These are phyloP conservation scores for Aphodius granarius DNA, from an alignment of 2,888 invertebrate species.

Conservation along the genomic window DNA sequence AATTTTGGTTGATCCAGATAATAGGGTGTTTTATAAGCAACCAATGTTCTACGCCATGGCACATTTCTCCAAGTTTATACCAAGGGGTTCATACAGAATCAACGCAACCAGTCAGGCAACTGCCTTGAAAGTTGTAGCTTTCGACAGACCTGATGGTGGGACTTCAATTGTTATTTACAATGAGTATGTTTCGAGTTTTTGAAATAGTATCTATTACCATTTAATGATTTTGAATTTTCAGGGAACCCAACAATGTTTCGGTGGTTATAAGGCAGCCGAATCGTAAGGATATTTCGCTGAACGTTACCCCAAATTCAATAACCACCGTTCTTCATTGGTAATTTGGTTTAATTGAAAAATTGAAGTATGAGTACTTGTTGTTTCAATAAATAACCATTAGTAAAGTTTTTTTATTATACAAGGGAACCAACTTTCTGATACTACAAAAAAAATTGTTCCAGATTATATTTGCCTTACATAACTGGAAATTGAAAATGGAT, in stretches of 20 bases:
- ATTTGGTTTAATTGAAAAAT: no score
- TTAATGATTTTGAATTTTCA: background rate
- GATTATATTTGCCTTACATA: no score
- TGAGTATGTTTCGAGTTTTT: slow-evolving; percentile 48
- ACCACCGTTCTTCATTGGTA: background rate
- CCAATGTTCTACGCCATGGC: slow-evolving; percentile 83
- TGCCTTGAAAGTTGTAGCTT: slow-evolving; percentile 54
- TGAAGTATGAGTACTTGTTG: no score
- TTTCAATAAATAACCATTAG: no score
- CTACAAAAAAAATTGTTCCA: no score
- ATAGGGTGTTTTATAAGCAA: slow-evolving; percentile 79
- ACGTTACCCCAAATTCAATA: background rate
- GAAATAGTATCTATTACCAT: background rate
- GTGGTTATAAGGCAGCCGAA: background rate
- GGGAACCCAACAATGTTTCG: background rate
- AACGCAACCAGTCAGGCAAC: background rate
- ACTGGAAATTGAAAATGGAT: no score
- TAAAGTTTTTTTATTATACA: no score
- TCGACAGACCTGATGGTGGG: slow-evolving; percentile 57
- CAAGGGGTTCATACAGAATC: slow-evolving; percentile 57
- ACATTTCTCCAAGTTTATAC: slow-evolving; percentile 69
- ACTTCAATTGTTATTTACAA: slow-evolving; percentile 61
- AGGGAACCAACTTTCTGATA: no score
- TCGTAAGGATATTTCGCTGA: background rate
- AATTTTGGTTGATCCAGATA: slow-evolving; percentile 61